Conservation (phyloP, 2,113 vertebrate species). For the Pipra filicauda region DNA sequence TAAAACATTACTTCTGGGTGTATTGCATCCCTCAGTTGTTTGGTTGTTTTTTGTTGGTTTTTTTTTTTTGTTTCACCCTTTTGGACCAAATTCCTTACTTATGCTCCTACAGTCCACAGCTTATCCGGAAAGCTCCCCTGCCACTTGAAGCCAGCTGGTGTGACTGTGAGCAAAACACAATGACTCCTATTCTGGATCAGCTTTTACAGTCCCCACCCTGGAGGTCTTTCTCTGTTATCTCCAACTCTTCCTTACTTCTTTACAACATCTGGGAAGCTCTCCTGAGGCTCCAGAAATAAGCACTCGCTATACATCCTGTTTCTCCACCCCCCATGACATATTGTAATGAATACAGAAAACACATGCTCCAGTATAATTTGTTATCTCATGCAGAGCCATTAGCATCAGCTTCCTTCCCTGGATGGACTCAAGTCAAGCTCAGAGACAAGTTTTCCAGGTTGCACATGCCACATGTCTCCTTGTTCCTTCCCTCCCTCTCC, state of each 20-base stretch:
- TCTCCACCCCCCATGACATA: neutral
- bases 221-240: slow-evolving; percentile 17
- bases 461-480: slow-evolving; percentile 21
- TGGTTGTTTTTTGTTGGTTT: too few species aligned
- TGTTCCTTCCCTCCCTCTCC: slow-evolving; percentile 8
- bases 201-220: neutral
- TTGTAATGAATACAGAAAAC: neutral
- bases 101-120: neutral
- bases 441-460: slow-evolving; percentile 43
- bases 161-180: slow-evolving; percentile 20
- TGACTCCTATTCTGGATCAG: slow-evolving; percentile 14
- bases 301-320: neutral
- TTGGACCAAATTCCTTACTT: slow-evolving; percentile 4
- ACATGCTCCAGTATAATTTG: neutral
- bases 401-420: slow-evolving; percentile 3
- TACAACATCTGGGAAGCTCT: slow-evolving; percentile 36
- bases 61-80: neutral
- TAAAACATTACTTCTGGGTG: neutral
- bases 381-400: slow-evolving; percentile 23
- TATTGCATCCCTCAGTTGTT: neutral
- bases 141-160: slow-evolving; percentile 31
- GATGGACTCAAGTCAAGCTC: slow-evolving; percentile 37
- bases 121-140: slow-evolving; percentile 26
- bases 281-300: slow-evolving; percentile 47
- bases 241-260: neutral